Evolutionary conservation across 1,140 invertebrate genomes (phyloP), one percentile per base, ranked within the genome.

Genomic region (Babylonia areolata): DNA sequence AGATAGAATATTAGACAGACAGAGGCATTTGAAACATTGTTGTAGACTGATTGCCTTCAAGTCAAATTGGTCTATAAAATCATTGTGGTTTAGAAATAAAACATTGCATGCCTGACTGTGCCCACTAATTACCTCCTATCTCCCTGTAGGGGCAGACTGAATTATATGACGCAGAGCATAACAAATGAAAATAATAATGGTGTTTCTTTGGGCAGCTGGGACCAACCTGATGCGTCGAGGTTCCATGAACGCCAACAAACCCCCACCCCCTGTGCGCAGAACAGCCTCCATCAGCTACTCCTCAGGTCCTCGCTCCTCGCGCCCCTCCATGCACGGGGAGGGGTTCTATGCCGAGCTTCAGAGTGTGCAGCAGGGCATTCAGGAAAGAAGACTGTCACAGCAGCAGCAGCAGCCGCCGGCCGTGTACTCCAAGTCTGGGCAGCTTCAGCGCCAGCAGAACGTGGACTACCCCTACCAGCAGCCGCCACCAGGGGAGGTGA

Each of bases 241-340:
- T 90, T 97, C 96, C 69, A 95, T 96, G 87, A 96, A 96, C 89
- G 94, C 94, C 86, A 94, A 96, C 75, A 96, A 97, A 93, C 97
- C 97, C 46, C 96, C 97, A 42, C 97, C 97, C 46, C 97, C 97
- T 3, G 97, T 98, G 1, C 95, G 97, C 87, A 95, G 97, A 54
- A 97, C 97, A 23, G 97, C 97, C 0, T 97, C 97, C 58, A 73
- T 94, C 94, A 20, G 77, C 90, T 9, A 82, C 89, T 33, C 90
- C 35, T 81, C 89, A 35, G 64, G 88, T 17, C n/a, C n/a, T n/a
- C 83, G 87, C 71, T 88, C 88, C 81, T 12, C 88, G 17, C 75
- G 89, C 37, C 81, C 88, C 77, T 86, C 92, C 51, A 88, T 92
- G 78, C 39, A 81, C 11, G 33, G 54, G 23, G 90, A 91, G 73